phyloP scores from a whole-genome alignment of 2,888 invertebrate species.

The Anoplius nigerrimus region DNA sequence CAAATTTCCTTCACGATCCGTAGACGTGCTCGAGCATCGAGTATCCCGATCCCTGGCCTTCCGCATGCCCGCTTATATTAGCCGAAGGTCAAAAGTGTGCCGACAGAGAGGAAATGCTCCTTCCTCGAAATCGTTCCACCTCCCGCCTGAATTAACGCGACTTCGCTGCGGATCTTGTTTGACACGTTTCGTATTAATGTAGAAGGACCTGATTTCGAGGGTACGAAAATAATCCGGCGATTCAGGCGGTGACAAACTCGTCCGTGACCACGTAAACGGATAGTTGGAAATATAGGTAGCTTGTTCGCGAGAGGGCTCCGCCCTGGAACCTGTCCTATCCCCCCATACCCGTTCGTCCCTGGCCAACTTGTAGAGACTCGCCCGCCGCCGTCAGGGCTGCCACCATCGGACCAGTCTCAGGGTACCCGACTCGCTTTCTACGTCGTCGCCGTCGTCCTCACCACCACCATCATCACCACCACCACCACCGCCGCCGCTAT shows the following conservation, averaged over 20 bases:
- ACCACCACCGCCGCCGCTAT: slow-evolving; percentile 5
- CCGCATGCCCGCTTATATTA: no score
- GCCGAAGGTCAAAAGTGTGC: no score
- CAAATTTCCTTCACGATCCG: no score
- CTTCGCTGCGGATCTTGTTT: no score
- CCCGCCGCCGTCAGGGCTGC: slow-evolving; percentile 51
- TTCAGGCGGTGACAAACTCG: not conserved
- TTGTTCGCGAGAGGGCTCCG: slow-evolving; percentile 51
- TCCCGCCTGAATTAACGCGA: no score
- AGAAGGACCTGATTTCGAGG: no score
- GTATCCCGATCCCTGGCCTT: no score
- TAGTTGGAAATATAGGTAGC: slow-evolving; percentile 21
- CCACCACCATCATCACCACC: not conserved
- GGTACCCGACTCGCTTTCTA: slow-evolving; percentile 47
- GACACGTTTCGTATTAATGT: no score
- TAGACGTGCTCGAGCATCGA: no score
- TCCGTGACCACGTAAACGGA: slow-evolving; percentile 17
- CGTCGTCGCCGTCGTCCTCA: slow-evolving; percentile 46
- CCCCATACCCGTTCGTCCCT: slow-evolving; percentile 34
- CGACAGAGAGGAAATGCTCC: no score
- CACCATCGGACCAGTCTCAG: slow-evolving; percentile 48
- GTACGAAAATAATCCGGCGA: no score
- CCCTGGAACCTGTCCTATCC: slow-evolving; percentile 50
- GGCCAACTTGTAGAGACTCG: slow-evolving; percentile 36
- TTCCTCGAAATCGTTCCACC: no score